A percentile compares a stretch with the other conserved stretches of the same genome.
These are phyloP conservation scores for Sturnira hondurensis DNA, from an alignment of 2,113 vertebrate species.

Conservation along the genomic window DNA sequence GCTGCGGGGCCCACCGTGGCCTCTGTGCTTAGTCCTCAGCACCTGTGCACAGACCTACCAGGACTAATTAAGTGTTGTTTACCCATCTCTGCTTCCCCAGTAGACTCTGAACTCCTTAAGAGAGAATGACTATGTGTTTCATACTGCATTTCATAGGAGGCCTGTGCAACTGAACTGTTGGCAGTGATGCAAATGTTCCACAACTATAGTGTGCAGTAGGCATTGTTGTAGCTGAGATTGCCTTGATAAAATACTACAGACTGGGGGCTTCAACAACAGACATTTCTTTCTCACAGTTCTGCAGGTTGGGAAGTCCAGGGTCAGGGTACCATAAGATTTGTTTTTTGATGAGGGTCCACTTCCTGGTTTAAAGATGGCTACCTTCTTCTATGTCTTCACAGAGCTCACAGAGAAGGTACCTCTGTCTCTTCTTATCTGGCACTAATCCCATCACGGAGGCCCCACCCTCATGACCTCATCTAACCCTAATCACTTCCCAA, in stretches of 20 bases:
- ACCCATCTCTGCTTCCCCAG: not conserved
- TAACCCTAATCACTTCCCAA: not conserved
- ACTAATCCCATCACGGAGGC: not conserved
- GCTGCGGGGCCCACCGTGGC: fast-evolving
- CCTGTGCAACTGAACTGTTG: not conserved
- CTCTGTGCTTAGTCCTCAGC: not conserved
- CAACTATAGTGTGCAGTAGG: fast-evolving
- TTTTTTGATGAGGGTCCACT: not conserved
- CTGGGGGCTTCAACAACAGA: not conserved
- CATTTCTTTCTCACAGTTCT: not conserved
- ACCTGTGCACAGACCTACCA: fast-evolving
- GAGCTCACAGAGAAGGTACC: not conserved
- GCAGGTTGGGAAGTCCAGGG: no score
- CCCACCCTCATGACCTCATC: not conserved
- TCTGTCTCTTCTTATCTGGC: not conserved
- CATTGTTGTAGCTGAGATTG: not conserved
- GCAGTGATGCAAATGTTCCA: no score
- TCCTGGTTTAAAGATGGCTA: not conserved
- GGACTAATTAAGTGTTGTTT: fast-evolving
- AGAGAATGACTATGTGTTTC: not conserved
- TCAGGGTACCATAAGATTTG: not conserved
- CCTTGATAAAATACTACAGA: not conserved
- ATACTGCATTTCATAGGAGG: not conserved
- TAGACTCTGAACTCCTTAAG: fast-evolving
- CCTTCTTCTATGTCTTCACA: not conserved